Evolutionary conservation across 30 jellyfish, hydroid and myxozoan genomes (phyloP).

Genomic region (Aurelia coerulea): DNA sequence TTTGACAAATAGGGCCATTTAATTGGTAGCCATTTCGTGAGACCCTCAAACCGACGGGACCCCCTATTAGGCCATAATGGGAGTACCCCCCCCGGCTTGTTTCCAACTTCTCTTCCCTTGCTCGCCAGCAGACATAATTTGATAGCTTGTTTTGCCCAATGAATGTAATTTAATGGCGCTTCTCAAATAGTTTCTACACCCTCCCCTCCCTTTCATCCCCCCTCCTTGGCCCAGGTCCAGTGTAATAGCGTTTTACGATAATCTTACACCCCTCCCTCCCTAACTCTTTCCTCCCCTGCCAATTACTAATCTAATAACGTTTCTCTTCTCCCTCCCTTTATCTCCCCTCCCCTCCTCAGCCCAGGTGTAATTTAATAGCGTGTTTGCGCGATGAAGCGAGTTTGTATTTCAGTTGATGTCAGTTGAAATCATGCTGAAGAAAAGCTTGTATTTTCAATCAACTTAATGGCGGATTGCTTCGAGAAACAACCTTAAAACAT

Average conservation of each 20-base stretch:
- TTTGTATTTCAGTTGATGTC: slow-evolving; percentile 26
- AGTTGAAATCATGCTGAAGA: slow-evolving; percentile 43
- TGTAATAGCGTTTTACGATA: too few species aligned
- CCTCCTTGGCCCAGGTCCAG: not conserved
- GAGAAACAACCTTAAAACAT: slow-evolving; percentile 4
- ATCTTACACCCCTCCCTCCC: not conserved
- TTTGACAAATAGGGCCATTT: too few species aligned
- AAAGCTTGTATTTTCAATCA: not conserved
- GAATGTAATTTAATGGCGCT: not conserved
- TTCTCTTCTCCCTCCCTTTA: not conserved
- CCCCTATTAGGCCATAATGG: too few species aligned
- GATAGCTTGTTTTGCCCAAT: too few species aligned
- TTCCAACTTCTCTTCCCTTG: too few species aligned
- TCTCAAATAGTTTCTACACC: not conserved
- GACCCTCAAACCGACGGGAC: too few species aligned
- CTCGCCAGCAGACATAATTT: too few species aligned
- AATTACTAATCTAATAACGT: not conserved
- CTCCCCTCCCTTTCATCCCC: not conserved
- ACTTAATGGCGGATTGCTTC: slow-evolving; percentile 4
- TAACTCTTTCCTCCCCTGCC: not conserved
- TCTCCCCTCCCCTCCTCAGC: not conserved
- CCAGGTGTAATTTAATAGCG: slow-evolving; percentile 85
- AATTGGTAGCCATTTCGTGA: too few species aligned
- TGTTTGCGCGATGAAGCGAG: slow-evolving; percentile 73
- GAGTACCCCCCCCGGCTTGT: too few species aligned